Base-by-base conservation (phyloP, 2,888 invertebrate genomes). In the Brachypalpus laphriformis region DNA sequence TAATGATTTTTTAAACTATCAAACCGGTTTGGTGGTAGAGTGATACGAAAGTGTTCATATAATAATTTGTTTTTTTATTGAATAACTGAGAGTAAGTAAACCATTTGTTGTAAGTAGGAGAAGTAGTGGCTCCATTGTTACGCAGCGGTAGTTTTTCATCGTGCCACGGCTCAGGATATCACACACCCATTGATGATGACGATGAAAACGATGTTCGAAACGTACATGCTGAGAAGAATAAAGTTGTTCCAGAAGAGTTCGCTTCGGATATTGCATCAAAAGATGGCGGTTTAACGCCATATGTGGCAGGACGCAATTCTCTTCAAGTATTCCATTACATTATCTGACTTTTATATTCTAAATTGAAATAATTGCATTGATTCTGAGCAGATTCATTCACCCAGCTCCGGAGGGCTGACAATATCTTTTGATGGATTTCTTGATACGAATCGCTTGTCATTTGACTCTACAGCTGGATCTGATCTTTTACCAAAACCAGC, bases 351-450 rank as follows among this genome's bases (percentile, higher is more conserved):
- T 9, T 22, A 57, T 65, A 20, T 56, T 22, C 11, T 6, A n/a
- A 77, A 54, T 31, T 72, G 25, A 83, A 25, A 63, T 65, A 51
- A 57, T 42, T 70, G 16, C 45, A 20, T 59, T 70, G 28, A 68
- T 70, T 71, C 63, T 16, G 59, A 78, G 45, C 59, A 92, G 90
- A 94, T 95, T 0, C 95, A 96, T 0, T 96, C 97, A 0, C 97
- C 97, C 0, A 96, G 96, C 82, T 97, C 97, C 0, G 97, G 97
- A 0, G 94, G 96, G 5, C 95, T 96, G 94, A 96, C 97, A 0
- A 95, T 96, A 5, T 96, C 97, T 1, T 93, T 97, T 31, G 97
- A 97, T 87, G 97, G 96, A 20, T 98, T 97, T 89, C 93, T 97
- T 87, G 97, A 98, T 89, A 96, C 96, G 0, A 95, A 96, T 25